Percentiles rank a stretch among this genome's conserved stretches.
phyloP scores from a whole-genome alignment of 2,113 vertebrate species.

The Phylloscopus trochiloides region DNA sequence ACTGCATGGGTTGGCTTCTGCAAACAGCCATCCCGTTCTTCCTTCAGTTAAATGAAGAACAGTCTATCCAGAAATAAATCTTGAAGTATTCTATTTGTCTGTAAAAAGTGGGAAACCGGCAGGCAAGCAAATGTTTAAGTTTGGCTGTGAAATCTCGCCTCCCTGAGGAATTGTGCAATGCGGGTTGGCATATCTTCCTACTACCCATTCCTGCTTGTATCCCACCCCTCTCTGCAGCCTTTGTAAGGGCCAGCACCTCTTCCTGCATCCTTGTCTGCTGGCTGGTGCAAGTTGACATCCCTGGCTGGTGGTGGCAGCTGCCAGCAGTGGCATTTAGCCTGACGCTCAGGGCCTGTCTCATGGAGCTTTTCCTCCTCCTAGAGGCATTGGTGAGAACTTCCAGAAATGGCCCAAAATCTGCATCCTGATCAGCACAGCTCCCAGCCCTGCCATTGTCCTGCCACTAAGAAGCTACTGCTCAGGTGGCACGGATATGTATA shows the following conservation, averaged over 20 bases:
- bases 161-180: not conserved
- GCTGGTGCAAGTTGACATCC: not conserved
- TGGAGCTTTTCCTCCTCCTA: conserved; percentile 59
- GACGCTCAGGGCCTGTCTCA: fast-evolving
- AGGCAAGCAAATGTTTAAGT: not conserved
- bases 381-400: conserved; percentile 38
- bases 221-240: not conserved
- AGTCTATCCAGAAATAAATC: not conserved
- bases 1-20: not conserved
- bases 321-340: not conserved
- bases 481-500: not conserved
- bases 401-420: not conserved
- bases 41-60: not conserved
- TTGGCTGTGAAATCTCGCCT: not conserved
- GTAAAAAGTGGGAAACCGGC: not conserved
- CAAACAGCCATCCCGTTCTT: not conserved
- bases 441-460: not conserved
- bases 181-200: fast-evolving
- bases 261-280: not conserved
- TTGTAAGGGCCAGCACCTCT: not conserved
- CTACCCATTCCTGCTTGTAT: not conserved
- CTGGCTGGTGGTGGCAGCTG: not conserved
- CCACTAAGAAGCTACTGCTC: not conserved
- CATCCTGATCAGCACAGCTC: not conserved
- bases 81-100: not conserved